Percentiles rank a stretch among this genome's conserved stretches.
Conservation (phyloP, 1,140 invertebrate species). For the Zaprionus davidi region DNA sequence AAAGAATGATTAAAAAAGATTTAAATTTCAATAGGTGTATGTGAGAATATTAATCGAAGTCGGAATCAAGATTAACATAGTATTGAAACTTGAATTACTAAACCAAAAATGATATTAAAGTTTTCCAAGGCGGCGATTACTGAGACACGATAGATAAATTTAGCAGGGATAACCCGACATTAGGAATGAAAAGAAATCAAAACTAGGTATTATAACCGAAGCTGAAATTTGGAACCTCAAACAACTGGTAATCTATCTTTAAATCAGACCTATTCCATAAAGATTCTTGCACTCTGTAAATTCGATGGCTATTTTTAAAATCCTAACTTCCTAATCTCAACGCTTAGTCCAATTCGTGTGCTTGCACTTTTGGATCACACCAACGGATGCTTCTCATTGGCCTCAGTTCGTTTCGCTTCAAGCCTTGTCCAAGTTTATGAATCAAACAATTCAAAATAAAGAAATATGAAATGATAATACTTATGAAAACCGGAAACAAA, state of each 20-base stretch:
- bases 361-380: neutral
- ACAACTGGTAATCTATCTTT: neutral
- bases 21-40: neutral
- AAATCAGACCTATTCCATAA: neutral
- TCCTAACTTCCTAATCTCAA: neutral
- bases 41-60: neutral
- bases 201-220: neutral
- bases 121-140: neutral
- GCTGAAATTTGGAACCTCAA: neutral
- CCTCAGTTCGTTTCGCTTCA: constrained; percentile 9
- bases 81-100: neutral
- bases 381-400: neutral
- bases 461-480: constrained; percentile 1
- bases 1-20: neutral
- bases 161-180: neutral
- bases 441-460: neutral
- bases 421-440: constrained; percentile 15
- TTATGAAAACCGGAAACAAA: neutral
- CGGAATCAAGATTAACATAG: neutral
- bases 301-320: neutral
- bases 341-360: neutral
- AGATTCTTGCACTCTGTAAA: neutral
- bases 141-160: neutral
- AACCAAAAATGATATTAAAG: constrained; percentile 2
- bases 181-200: neutral